Conservation (phyloP, 2,888 invertebrate species). For the Euclidia mi region DNA sequence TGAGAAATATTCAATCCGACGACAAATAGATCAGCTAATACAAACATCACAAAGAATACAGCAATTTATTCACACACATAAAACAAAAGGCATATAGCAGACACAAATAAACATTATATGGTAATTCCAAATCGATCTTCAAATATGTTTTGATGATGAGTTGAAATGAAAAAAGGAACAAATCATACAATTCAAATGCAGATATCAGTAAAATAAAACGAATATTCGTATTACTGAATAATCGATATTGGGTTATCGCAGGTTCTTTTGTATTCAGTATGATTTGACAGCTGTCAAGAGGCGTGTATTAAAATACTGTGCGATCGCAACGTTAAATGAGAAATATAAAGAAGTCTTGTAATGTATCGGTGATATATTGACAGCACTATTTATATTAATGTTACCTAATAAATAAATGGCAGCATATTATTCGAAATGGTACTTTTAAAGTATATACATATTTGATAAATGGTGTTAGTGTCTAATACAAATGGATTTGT, state of each 20-base stretch:
- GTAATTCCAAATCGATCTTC: not conserved
- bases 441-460: no score
- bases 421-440: not conserved
- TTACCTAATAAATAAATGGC: not conserved
- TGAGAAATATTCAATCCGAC: no score
- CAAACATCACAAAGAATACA: no score
- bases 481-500: no score
- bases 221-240: slow-evolving; percentile 44
- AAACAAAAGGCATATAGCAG: no score
- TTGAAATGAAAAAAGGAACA: slow-evolving; percentile 13
- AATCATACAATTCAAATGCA: slow-evolving; percentile 27
- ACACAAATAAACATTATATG: not conserved
- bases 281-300: slow-evolving; percentile 52
- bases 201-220: slow-evolving; percentile 40
- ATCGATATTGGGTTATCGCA: slow-evolving; percentile 37
- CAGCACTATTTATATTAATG: not conserved
- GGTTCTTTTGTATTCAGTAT: slow-evolving; percentile 23
- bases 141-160: not conserved
- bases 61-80: no score
- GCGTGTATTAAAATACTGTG: slow-evolving; percentile 38
- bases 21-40: no score
- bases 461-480: no score
- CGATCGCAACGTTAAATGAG: slow-evolving; percentile 14
- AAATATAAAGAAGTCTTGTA: slow-evolving; percentile 38
- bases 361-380: slow-evolving; percentile 16